Evolutionary conservation across 2,888 invertebrate species (phyloP).

Genomic region (Eudasyphora cyanicolor): DNA sequence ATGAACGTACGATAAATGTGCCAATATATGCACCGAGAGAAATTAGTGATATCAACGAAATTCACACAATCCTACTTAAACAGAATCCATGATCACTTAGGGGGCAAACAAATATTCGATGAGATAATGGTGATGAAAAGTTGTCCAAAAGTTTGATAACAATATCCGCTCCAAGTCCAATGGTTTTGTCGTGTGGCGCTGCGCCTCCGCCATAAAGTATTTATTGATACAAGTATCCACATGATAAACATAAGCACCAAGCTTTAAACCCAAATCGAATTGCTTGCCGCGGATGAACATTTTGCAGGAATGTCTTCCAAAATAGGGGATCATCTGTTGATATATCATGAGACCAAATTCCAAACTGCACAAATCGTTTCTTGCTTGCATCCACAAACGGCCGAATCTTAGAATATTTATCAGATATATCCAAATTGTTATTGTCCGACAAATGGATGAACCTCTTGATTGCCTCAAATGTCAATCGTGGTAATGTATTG

Average conservation of each 20-base stretch:
- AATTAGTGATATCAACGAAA: too few species aligned
- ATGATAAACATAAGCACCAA: too few species aligned
- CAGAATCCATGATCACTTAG: too few species aligned
- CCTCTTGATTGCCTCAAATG: constrained; percentile 1
- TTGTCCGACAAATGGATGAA: constrained; percentile 12
- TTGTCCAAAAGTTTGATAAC: too few species aligned
- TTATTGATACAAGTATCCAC: constrained; percentile 27
- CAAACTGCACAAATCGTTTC: constrained; percentile 19
- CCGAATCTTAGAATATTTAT: neutral
- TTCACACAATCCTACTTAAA: too few species aligned
- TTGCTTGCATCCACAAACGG: neutral
- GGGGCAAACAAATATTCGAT: too few species aligned
- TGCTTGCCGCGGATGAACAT: neutral
- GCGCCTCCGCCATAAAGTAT: constrained; percentile 35
- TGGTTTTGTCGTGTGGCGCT: constrained; percentile 22
- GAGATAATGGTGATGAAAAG: too few species aligned
- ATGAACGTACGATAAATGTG: too few species aligned
- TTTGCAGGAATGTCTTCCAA: neutral
- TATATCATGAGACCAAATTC: neutral
- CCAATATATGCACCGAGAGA: too few species aligned
- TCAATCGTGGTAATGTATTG: constrained; percentile 7
- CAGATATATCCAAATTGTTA: neutral
- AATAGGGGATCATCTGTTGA: neutral
- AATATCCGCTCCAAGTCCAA: constrained; percentile 32
- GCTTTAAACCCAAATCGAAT: constrained; percentile 17